Evolutionary conservation across 30 jellyfish, hydroid and myxozoan genomes (phyloP), one percentile per base, ranked within the genome.

Genomic region (Hydractinia echinata): DNA sequence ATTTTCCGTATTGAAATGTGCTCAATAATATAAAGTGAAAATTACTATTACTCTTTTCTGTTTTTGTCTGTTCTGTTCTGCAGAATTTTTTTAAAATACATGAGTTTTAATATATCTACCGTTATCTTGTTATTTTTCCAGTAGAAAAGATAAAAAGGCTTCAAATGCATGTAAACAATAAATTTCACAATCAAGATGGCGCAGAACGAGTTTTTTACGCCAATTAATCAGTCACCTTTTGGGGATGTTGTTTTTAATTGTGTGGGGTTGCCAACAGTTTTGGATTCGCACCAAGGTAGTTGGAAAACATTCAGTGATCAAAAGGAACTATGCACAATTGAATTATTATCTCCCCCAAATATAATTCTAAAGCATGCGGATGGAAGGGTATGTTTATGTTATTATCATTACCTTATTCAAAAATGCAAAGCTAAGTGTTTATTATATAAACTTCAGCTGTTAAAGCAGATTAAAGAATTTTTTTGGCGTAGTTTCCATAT

Each of bases 211-310:
- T 64, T 64, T 64, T 13, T 30, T 30, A 2, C 44, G 44, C 44
- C 44, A 30, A 30, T 30, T 2, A 30, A 30, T 2, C 44, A 30
- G 44, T 30, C 44, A 30, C 44, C 9, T 11, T 58, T 58, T 58
- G 69, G 69, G 9, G 39, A 64, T 51, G 39, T 64, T n/a, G 51
- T 6, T 64, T 7, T 64, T 64, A 8, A 64, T n/a, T 64, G 19
- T 13, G 10, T 64, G 9, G 74, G 74, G 9, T 51, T 64, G 39
- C 74, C 74, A 13, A 64, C 74, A 6, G 39, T 64, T 64, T 13
- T 64, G 74, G 74, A 64, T 64, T 51, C 19, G 16, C 74, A 64
- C 19, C 19, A 51, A 64, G 74, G 74, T 44, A 51, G 39, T 7
- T 64, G 74, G 74, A 13, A 7, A 13, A 64, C 39, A 64, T 13